phyloP scores from a whole-genome alignment of 2,888 invertebrate species.

The Tupiocoris notatus region DNA sequence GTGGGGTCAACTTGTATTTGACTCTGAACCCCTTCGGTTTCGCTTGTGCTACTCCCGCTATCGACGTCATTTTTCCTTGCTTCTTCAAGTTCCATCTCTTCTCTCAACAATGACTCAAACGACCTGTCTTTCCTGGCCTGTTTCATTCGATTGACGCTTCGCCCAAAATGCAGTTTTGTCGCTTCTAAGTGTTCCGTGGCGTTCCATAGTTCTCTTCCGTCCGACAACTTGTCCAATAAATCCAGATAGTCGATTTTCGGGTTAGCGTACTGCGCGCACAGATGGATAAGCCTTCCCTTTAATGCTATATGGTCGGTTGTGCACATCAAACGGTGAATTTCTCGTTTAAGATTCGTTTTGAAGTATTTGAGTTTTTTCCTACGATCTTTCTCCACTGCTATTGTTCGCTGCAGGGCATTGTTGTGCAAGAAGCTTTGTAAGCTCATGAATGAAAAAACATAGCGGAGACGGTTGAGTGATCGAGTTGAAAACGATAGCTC shows the following conservation, averaged over 20 bases:
- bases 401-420: conserved; percentile 11
- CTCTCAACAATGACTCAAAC: background rate
- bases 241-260: conserved; percentile 14
- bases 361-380: conserved; percentile 19
- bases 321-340: conserved; percentile 32
- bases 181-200: conserved; percentile 30
- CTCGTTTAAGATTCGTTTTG: conserved; percentile 25
- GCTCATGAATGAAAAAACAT: conserved; percentile 9
- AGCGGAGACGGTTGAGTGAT: background rate
- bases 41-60: background rate
- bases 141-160: conserved; percentile 18
- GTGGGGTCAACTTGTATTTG: background rate
- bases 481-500: conserved; percentile 6
- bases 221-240: conserved; percentile 17
- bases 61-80: conserved; percentile 14
- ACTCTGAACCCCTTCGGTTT: background rate
- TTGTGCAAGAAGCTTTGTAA: conserved; percentile 24
- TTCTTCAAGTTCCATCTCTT: background rate
- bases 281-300: conserved; percentile 12
- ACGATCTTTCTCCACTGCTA: conserved; percentile 14
- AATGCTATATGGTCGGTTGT: conserved; percentile 2
- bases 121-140: conserved; percentile 6
- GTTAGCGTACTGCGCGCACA: conserved; percentile 24
- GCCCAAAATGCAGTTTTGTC: conserved; percentile 27
- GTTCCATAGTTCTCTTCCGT: conserved; percentile 32